Percentiles rank a stretch among this genome's conserved stretches.
Evolutionary conservation across 2,113 vertebrate species (phyloP).

Genomic region (Lutjanus erythropterus): DNA sequence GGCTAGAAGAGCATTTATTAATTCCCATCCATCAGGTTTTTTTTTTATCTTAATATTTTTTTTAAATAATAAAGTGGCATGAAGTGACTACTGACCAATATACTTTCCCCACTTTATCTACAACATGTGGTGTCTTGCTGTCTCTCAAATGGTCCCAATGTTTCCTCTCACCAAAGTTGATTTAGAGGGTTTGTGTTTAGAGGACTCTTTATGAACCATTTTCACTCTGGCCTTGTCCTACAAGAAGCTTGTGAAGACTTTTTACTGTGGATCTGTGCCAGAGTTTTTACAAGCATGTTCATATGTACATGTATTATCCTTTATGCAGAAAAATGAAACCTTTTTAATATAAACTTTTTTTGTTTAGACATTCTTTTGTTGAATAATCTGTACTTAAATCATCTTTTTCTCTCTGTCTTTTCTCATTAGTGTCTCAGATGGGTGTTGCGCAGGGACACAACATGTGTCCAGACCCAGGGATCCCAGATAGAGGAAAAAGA

Average conservation of each 20-base stretch:
- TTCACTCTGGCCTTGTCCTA: background rate
- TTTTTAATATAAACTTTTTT: background rate
- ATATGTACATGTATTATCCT: background rate
- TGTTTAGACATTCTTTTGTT: background rate
- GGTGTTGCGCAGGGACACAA: slow-evolving; percentile 98
- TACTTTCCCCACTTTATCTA: no score
- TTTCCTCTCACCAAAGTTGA: background rate
- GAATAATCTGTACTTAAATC: background rate
- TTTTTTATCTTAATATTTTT: background rate
- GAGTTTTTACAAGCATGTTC: background rate
- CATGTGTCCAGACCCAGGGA: slow-evolving; percentile 98
- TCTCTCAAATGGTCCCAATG: background rate
- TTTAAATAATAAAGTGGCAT: background rate
- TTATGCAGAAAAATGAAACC: background rate
- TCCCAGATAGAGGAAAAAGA: slow-evolving; percentile 97
- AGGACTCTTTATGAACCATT: background rate
- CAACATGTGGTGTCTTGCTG: no score
- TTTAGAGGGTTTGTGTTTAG: background rate
- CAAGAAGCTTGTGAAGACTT: background rate
- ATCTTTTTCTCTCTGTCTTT: background rate
- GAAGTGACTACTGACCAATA: background rate
- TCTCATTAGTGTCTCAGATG: slow-evolving; percentile 94
- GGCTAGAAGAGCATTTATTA: background rate
- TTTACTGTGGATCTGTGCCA: background rate
- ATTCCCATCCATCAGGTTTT: background rate